These are phyloP conservation scores for Chironomus tentans DNA, from an alignment of 2,888 invertebrate species.

Conservation along the genomic window DNA sequence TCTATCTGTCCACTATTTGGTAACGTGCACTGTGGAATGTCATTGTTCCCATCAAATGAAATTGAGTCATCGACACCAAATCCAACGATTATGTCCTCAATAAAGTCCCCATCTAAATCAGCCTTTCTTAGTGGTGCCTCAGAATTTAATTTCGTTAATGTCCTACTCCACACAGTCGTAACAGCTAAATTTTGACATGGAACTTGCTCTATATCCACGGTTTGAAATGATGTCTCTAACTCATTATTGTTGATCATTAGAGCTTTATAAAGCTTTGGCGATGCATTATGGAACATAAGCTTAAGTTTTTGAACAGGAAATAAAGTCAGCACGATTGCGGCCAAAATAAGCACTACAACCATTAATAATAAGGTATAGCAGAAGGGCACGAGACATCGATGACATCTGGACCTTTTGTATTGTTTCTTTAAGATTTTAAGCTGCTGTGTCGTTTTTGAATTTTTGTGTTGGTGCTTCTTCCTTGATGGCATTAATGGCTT, in stretches of 20 bases:
- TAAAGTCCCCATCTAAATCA: conserved; percentile 62
- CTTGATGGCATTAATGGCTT: conserved; percentile 65
- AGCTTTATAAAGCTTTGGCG: conserved; percentile 31
- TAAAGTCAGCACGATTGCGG: conserved; percentile 44
- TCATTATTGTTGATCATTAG: conserved; percentile 4
- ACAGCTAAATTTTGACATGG: conserved; percentile 53
- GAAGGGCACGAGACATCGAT: conserved; percentile 53
- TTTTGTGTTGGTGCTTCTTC: conserved; percentile 46
- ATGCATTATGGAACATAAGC: conserved; percentile 14
- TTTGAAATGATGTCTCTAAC: neutral
- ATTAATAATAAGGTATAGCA: conserved; percentile 46
- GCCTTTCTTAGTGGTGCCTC: conserved; percentile 62
- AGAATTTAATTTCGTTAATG: conserved; percentile 59
- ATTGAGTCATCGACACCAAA: conserved; percentile 24
- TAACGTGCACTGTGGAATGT: conserved; percentile 46
- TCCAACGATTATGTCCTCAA: conserved; percentile 61
- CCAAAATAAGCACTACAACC: conserved; percentile 34
- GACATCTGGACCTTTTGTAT: conserved; percentile 39
- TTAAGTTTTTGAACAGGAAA: conserved; percentile 13
- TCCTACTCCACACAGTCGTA: conserved; percentile 56
- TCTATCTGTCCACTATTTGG: conserved; percentile 55
- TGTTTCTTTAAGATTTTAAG: conserved; percentile 17
- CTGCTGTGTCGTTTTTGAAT: conserved; percentile 14
- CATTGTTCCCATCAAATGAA: conserved; percentile 33
- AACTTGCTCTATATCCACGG: conserved; percentile 12